These are phyloP conservation scores for Desmodus rotundus DNA, from an alignment of 2,113 vertebrate genomes.

Conservation along the genomic window DNA sequence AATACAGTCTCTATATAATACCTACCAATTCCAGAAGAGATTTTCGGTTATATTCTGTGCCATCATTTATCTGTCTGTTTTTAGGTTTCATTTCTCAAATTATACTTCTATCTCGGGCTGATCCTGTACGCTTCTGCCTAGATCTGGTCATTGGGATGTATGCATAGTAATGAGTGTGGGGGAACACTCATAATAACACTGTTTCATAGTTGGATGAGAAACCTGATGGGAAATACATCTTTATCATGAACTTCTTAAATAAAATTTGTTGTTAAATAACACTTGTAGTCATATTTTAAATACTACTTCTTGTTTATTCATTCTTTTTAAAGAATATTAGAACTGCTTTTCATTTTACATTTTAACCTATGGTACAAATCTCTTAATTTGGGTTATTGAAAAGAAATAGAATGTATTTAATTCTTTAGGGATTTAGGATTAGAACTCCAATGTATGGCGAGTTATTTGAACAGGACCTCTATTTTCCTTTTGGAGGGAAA, in stretches of 20 bases:
- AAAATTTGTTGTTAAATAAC: neutral
- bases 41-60: neutral
- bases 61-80: neutral
- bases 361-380: neutral
- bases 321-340: neutral
- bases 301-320: neutral
- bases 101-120: neutral
- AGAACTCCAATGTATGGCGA: neutral
- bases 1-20: neutral
- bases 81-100: neutral
- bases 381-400: neutral
- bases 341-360: neutral
- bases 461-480: neutral
- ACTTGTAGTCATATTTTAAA: neutral
- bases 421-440: neutral
- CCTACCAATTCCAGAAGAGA: neutral
- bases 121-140: neutral
- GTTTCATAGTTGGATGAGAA: constrained; percentile 12
- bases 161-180: neutral
- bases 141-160: neutral
- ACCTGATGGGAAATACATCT: neutral
- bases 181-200: neutral
- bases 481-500: neutral
- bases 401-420: neutral
- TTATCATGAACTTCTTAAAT: neutral